Base-by-base conservation (phyloP, 2,113 vertebrate genomes). In the Rhinoderma darwinii region DNA sequence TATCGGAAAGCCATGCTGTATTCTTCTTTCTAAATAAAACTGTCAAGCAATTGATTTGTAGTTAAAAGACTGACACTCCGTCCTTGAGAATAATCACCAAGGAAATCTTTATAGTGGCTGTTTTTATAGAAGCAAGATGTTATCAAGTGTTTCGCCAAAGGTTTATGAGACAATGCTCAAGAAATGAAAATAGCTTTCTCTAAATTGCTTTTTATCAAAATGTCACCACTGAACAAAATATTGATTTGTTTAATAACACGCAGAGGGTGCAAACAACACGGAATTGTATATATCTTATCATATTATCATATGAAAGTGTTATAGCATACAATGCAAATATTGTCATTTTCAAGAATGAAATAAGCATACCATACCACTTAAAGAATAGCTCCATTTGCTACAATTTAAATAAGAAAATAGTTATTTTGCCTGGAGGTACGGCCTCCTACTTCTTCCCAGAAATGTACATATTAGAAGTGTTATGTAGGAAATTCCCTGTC, bases 81-180 rank as follows among this genome's bases (percentile, higher is more conserved):
- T 82, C 79, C 79, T 82, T 82, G 79, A 82, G 44, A 82, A 82
- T 82, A 82, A 82, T 82, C 59, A 66, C 79, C 44, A 44, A n/a
- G 66, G 59, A 82, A 44, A 82, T 66, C 79, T 66, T 66, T 56
- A 30, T 61, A 82, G 35, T 15, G 32, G 79, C 27, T 30, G 20
- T 44, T 39, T 41, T 66, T 43, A 43, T 82, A 82, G 56, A 82
- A 82, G 51, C 35, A 9, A 82, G 56, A 66, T 82, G 25, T 44
- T 82, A 63, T 82, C 56, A 81, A 43, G 35, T 63, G 79, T 30
- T 63, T n/a, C 63, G 56, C 44, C 56, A 82, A 82, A 82, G 54
- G 54, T 41, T 41, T 81, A 43, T 82, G 56, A 82, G 44, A 66
- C 35, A 66, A 66, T 30, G 30, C 15, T 43, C 41, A 82, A 17